Evolutionary conservation across 2,797 vertebrate genomes (phyloP).

Genomic region (Phylloscopus collybita): DNA sequence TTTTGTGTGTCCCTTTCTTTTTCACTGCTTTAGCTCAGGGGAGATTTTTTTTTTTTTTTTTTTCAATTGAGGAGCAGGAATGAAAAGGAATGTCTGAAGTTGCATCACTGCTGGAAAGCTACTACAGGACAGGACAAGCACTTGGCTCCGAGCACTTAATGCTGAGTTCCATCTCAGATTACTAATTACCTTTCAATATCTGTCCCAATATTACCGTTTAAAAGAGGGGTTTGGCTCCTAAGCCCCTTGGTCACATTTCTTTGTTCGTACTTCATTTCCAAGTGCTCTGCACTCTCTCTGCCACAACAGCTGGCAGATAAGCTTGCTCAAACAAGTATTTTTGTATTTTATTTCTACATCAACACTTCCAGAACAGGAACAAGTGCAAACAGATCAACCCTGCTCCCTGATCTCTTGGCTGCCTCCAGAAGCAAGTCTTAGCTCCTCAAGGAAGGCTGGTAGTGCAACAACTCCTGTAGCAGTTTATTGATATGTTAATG

Average conservation of each 20-base stretch:
- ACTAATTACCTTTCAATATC: background rate
- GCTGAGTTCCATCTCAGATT: background rate
- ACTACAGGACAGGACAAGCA: background rate
- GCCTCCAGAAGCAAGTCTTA: background rate
- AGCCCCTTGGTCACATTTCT: background rate
- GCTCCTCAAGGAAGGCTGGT: background rate
- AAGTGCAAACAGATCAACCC: conserved; percentile 5
- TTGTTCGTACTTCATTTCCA: background rate
- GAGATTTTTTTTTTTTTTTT: background rate
- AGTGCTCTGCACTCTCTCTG: background rate
- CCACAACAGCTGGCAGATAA: background rate
- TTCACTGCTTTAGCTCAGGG: background rate
- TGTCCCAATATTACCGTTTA: background rate
- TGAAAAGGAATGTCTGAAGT: background rate
- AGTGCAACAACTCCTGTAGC: background rate
- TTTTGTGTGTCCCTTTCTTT: background rate
- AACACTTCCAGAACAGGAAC: background rate
- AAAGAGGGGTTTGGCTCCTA: background rate
- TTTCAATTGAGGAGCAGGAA: background rate
- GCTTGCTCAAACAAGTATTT: conserved; percentile 57
- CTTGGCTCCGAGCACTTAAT: background rate
- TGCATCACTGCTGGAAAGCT: background rate
- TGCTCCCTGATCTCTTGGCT: background rate
- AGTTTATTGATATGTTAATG: background rate
- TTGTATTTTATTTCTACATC: background rate